Evolutionary conservation across 2,797 vertebrate genomes (phyloP), one percentile per base, ranked within the genome.

Genomic region (Parauchenoglanis punctatus): DNA sequence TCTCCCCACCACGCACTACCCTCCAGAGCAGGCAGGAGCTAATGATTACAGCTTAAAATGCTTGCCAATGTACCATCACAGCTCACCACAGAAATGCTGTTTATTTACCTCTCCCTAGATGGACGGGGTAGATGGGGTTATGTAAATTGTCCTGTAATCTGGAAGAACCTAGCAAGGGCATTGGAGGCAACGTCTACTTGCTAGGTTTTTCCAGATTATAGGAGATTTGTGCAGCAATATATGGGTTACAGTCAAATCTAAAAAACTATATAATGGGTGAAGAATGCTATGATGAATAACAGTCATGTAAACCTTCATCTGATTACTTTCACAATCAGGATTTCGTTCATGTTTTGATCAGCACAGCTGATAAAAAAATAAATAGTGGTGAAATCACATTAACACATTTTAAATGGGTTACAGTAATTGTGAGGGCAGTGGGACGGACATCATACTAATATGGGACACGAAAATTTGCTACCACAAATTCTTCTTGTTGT

Each of bases 21-120:
- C 88, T 77, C 49, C 23, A 44, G 28, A 28, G 75, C 63, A 78
- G 72, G 75, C 72, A 70, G 72, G 31, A 58, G 54, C 52, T 78
- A 73, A 75, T 63, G 15, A 73, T 59, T 84, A 35, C 61, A 8
- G 40, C 63, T 63, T 63, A 46, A 58, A 81, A 86, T 56, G 20
- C 54, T 82, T 46, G 54, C 58, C 86, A 78, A 56, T 80, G 82
- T 46, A 87, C 61, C 73, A 68, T 75, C 86, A 87, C 82, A 80
- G 25, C 67, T 56, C 28, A 78, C 52, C 40, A 44, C 61, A 84
- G 40, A 78, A 70, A 76, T 61, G 67, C n/a, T 86, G 78, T 68
- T 52, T 73, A 59, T 61, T 73, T 63, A 63, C 6, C 25, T 31
- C 80, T 81, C 52, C n/a, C 10, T 35, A 52, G 44, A 52, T 54